phyloP scores from a whole-genome alignment of 2,797 vertebrate species.

The Staurois parvus region DNA sequence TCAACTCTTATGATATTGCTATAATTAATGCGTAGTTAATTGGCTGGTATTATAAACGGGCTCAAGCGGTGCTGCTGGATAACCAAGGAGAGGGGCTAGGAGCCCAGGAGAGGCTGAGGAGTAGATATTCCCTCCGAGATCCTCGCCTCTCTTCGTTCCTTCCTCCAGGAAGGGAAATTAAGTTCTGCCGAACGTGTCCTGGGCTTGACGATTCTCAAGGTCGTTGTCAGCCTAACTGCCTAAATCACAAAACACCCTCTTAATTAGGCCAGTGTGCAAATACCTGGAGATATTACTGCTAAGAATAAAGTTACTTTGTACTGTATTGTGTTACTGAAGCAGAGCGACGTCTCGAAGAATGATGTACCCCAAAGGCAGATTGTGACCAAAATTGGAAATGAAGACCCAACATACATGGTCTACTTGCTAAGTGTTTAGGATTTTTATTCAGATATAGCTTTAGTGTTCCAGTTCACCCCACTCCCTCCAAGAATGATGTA shows the following conservation, averaged over 20 bases:
- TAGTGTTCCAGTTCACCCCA: too few relatives aligned
- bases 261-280: slow-evolving; percentile 31
- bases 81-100: slow-evolving; percentile 39
- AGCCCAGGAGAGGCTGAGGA: slow-evolving; percentile 24
- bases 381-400: too few relatives aligned
- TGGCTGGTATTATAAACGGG: slow-evolving; percentile 60
- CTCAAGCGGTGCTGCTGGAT: slow-evolving; percentile 42
- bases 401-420: too few relatives aligned
- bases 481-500: too few relatives aligned
- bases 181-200: slow-evolving; percentile 31
- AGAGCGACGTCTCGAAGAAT: neutral
- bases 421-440: too few relatives aligned
- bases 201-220: slow-evolving; percentile 43
- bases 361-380: too few relatives aligned
- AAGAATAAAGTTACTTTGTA: slow-evolving; percentile 18
- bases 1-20: slow-evolving; percentile 63
- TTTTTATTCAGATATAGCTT: too few relatives aligned
- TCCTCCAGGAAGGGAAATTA: slow-evolving; percentile 20
- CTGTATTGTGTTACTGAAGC: neutral
- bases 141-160: neutral
- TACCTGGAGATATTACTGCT: slow-evolving; percentile 25
- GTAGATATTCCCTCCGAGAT: slow-evolving; percentile 28
- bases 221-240: neutral
- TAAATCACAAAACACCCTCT: slow-evolving; percentile 15
- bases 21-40: slow-evolving; percentile 64